Percentiles rank a stretch among this genome's conserved stretches.
Evolutionary conservation across 2,797 vertebrate genomes (phyloP).

Genomic region (Hippocampus kuda): DNA sequence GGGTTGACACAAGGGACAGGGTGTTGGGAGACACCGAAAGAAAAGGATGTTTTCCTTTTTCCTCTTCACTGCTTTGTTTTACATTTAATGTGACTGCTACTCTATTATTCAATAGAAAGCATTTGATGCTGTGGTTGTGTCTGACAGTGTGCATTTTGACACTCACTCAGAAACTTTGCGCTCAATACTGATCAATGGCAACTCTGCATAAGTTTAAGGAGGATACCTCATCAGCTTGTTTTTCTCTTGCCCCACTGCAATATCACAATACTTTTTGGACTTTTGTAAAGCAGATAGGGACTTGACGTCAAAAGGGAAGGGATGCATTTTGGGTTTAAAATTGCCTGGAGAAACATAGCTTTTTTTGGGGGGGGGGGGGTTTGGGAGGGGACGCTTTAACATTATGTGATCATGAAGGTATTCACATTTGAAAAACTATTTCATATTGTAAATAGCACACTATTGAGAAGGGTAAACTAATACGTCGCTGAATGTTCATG

Average conservation of each 20-base stretch:
- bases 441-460: too few species aligned
- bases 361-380: too few species aligned
- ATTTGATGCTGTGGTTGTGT: background rate
- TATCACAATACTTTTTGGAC: background rate
- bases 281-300: background rate
- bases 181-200: background rate
- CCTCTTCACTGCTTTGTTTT: background rate
- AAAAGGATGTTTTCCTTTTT: constrained; percentile 43
- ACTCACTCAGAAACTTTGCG: background rate
- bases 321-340: background rate
- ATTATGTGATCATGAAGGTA: too few species aligned
- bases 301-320: background rate
- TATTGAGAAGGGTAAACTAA: too few species aligned
- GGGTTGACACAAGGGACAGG: constrained; percentile 60
- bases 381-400: too few species aligned
- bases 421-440: too few species aligned
- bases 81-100: background rate
- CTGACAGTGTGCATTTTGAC: background rate
- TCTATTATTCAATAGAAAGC: background rate
- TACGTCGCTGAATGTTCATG: background rate
- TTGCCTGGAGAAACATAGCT: background rate
- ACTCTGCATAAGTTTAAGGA: background rate
- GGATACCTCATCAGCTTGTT: background rate
- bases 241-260: too few species aligned
- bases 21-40: constrained; percentile 28